Evolutionary conservation across 1,140 invertebrate species (phyloP).

Genomic region (Musca vetustissima): DNA sequence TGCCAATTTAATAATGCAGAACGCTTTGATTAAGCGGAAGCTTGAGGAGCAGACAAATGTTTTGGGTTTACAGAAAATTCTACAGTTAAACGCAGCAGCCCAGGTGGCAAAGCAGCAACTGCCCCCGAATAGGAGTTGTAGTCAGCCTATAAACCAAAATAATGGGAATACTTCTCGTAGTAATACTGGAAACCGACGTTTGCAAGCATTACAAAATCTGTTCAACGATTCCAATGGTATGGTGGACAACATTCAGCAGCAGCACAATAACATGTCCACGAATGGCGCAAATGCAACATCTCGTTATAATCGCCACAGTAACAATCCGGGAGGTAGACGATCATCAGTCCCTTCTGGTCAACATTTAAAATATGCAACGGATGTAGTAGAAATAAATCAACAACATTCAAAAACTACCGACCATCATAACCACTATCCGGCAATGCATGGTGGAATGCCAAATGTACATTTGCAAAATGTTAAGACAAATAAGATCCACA

Average conservation of each 20-base stretch:
- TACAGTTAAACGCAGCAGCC: constrained; percentile 28
- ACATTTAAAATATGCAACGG: constrained; percentile 12
- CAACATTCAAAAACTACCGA: constrained; percentile 10
- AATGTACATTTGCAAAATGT: constrained; percentile 7
- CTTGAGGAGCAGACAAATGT: constrained; percentile 43
- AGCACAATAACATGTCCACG: constrained; percentile 2
- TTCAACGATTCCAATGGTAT: constrained; percentile 29
- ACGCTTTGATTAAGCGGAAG: constrained; percentile 52
- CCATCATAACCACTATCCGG: neutral
- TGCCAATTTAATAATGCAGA: constrained; percentile 51
- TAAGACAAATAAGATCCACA: constrained; percentile 16
- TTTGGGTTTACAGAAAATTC: constrained; percentile 29
- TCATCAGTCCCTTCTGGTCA: neutral
- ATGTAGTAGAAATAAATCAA: constrained; percentile 13
- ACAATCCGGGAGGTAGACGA: constrained; percentile 7
- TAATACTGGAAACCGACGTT: constrained; percentile 11
- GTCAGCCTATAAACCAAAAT: constrained; percentile 17
- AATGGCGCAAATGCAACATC: constrained; percentile 13
- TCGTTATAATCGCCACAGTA: constrained; percentile 10
- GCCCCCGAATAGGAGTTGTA: neutral
- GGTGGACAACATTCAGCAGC: constrained; percentile 18
- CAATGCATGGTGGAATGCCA: neutral
- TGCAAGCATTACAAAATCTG: constrained; percentile 29
- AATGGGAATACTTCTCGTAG: constrained; percentile 4
- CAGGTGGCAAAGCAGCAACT: constrained; percentile 25